These are phyloP conservation scores for Enteromius fasciolatus DNA, from an alignment of 2,797 vertebrate species.

Conservation along the genomic window DNA sequence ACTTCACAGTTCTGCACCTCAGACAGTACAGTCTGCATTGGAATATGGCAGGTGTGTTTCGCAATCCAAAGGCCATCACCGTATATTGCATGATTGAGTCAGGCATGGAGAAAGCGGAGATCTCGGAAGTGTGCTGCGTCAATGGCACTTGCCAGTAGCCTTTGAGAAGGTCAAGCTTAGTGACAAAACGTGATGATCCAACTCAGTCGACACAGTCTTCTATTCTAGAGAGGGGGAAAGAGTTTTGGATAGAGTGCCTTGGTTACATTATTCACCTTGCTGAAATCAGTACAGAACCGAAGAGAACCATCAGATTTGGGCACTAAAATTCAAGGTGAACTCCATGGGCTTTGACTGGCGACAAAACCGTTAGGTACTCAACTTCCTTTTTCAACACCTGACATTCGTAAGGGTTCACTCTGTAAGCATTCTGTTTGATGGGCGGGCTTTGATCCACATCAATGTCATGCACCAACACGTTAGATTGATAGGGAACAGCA, in stretches of 20 bases:
- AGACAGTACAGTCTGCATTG: not conserved
- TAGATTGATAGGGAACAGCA: not conserved
- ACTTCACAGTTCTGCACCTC: not conserved
- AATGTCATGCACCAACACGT: not conserved
- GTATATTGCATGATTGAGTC: not conserved
- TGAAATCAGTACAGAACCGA: not conserved
- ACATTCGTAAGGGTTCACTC: not conserved
- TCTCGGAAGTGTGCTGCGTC: not conserved
- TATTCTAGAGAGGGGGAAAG: not conserved
- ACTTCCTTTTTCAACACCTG: not conserved
- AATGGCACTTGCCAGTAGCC: not conserved
- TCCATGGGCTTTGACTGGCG: no score
- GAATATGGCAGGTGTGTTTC: not conserved
- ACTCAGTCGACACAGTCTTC: not conserved
- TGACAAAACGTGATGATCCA: not conserved
- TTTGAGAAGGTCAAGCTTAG: not conserved
- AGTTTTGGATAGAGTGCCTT: not conserved
- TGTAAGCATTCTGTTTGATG: not conserved
- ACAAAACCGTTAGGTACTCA: not conserved
- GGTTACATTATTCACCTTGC: not conserved
- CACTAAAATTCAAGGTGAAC: not conserved
- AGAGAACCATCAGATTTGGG: not conserved
- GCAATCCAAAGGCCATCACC: not conserved
- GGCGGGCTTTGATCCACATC: not conserved
- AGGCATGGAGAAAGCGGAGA: not conserved